Percentiles rank a stretch among this genome's conserved stretches.
Evolutionary conservation across 1,140 invertebrate species (phyloP).

Genomic region (Penaeus japonicus): DNA sequence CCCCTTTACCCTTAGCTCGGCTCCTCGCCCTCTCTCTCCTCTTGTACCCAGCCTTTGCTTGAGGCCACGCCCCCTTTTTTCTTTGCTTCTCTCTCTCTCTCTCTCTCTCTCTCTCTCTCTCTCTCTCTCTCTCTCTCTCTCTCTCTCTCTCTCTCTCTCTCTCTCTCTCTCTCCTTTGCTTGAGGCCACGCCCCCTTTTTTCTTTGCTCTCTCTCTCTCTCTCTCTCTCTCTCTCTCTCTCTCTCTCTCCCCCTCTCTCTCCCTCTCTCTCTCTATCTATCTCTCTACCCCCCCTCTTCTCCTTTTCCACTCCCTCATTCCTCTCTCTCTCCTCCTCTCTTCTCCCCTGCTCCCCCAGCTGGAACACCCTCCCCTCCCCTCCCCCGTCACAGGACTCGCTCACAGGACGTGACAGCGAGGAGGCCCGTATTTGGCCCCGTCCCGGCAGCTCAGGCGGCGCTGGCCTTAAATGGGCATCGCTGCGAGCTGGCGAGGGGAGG

Average conservation of each 20-base stretch:
- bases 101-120: neutral
- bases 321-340: neutral
- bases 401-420: too few relatives aligned
- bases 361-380: neutral
- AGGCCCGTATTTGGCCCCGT: too few relatives aligned
- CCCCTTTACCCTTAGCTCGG: too few relatives aligned
- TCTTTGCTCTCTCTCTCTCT: neutral
- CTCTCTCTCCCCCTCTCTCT: conserved; percentile 15
- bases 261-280: too few relatives aligned
- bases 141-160: neutral
- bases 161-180: neutral
- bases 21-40: too few relatives aligned
- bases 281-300: too few relatives aligned
- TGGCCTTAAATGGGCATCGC: too few relatives aligned
- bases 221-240: conserved; percentile 9
- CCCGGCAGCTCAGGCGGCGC: too few relatives aligned
- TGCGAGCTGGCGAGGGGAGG: too few relatives aligned
- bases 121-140: neutral
- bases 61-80: too few relatives aligned
- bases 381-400: neutral
- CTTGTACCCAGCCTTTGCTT: too few relatives aligned
- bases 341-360: conserved; percentile 20
- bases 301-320: neutral
- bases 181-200: neutral
- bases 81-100: too few relatives aligned